phyloP scores from a whole-genome alignment of 2,888 invertebrate genomes.

The Lysandra bellargus region DNA sequence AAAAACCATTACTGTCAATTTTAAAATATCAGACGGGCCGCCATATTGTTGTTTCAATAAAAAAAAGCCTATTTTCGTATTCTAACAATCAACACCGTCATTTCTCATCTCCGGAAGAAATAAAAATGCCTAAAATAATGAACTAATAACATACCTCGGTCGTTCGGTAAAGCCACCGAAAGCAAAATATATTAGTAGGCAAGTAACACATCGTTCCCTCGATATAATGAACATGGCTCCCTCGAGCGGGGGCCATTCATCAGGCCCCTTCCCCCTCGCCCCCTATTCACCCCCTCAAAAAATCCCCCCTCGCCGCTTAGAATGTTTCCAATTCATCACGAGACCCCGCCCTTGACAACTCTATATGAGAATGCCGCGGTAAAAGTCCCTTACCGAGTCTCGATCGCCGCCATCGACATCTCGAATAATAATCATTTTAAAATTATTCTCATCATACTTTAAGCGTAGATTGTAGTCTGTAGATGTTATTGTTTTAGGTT shows the following conservation, averaged over 20 bases:
- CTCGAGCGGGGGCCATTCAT: slow-evolving; percentile 71
- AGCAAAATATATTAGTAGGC: slow-evolving; percentile 75
- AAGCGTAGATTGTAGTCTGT: no score
- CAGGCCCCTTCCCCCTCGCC: slow-evolving; percentile 64
- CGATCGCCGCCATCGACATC: neutral
- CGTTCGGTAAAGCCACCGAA: slow-evolving; percentile 56
- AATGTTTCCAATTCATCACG: slow-evolving; percentile 80
- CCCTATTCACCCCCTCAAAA: slow-evolving; percentile 65
- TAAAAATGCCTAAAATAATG: slow-evolving; percentile 76
- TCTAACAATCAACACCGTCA: slow-evolving; percentile 59
- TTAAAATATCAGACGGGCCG: slow-evolving; percentile 49
- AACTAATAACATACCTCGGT: slow-evolving; percentile 65
- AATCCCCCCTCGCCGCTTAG: slow-evolving; percentile 67
- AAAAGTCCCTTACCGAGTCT: slow-evolving; percentile 55
- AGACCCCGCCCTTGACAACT: slow-evolving; percentile 83
- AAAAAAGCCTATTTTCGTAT: slow-evolving; percentile 50
- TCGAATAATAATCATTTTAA: neutral
- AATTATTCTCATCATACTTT: neutral
- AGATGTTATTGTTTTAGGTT: no score
- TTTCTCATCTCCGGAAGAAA: slow-evolving; percentile 71
- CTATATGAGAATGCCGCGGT: slow-evolving; percentile 75
- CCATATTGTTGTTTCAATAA: slow-evolving; percentile 49
- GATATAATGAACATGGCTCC: slow-evolving; percentile 80
- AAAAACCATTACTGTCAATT: slow-evolving; percentile 50
- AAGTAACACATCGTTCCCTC: slow-evolving; percentile 76